These are phyloP conservation scores for Caerostris darwini DNA, from an alignment of 1,140 invertebrate species.

Conservation along the genomic window DNA sequence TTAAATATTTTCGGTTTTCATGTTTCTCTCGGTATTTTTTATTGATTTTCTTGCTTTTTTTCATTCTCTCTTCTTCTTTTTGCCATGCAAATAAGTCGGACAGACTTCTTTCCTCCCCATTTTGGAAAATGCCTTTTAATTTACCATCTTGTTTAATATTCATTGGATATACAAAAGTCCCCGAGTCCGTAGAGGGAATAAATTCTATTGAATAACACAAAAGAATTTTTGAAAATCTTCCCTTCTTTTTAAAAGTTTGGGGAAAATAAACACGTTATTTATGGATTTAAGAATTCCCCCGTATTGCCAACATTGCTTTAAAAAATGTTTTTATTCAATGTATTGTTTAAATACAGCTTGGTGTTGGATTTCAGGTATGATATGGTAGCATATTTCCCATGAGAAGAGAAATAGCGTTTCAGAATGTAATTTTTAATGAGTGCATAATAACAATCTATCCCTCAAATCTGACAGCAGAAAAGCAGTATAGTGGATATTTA, in stretches of 20 bases:
- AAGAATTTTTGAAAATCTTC: not conserved
- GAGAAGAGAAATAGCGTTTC: no score
- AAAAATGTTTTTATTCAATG: no score
- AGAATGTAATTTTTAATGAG: no score
- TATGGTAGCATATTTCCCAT: no score
- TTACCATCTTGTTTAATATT: slow-evolving; percentile 53
- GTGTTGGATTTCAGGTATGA: no score
- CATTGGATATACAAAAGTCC: slow-evolving; percentile 40
- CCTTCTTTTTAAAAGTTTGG: not conserved
- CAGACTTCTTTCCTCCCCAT: not conserved
- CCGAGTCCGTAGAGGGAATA: not conserved
- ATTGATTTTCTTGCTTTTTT: not conserved
- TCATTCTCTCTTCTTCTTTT: not conserved
- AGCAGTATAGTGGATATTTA: no score
- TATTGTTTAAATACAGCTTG: no score
- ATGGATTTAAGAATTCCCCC: no score
- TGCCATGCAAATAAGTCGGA: not conserved
- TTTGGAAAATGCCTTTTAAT: slow-evolving; percentile 28
- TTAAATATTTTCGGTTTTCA: not conserved
- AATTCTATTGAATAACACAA: not conserved
- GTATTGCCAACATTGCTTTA: no score
- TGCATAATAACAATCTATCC: no score
- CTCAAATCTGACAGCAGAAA: no score
- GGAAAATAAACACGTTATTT: no score
- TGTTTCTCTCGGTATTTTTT: not conserved